Evolutionary conservation across 1,140 invertebrate species (phyloP).

Genomic region (Nebria ingens): DNA sequence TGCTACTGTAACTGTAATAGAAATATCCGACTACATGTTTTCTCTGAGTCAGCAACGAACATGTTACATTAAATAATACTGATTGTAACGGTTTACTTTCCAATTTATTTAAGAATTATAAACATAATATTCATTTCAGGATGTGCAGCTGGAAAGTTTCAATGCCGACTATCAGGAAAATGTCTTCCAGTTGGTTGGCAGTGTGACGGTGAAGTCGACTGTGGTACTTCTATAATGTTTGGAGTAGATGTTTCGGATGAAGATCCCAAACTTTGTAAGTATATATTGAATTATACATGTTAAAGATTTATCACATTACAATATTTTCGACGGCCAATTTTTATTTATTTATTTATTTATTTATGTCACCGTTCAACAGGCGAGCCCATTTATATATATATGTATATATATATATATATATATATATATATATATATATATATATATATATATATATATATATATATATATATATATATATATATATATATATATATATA

Average conservation of each 20-base stretch:
- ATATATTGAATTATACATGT: conserved; percentile 15
- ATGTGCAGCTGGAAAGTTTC: conserved; percentile 51
- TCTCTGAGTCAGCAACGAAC: too few species aligned
- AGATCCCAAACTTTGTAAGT: conserved; percentile 23
- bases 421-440: too few species aligned
- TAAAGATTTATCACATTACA: background rate
- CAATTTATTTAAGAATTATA: conserved; percentile 21
- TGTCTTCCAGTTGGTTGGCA: conserved; percentile 68
- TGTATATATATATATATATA: too few species aligned
- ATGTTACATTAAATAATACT: conserved; percentile 11
- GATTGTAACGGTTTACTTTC: conserved; percentile 17
- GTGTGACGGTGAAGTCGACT: conserved; percentile 70
- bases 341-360: conserved; percentile 1
- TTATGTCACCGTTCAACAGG: background rate
- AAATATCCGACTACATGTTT: too few species aligned
- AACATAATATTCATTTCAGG: conserved; percentile 34
- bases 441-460: too few species aligned
- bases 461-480: too few species aligned
- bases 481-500: too few species aligned
- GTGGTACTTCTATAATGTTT: conserved; percentile 49
- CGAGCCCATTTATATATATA: conserved; percentile 1
- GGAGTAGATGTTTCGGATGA: conserved; percentile 36
- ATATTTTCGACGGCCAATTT: conserved; percentile 2
- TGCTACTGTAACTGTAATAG: too few species aligned
- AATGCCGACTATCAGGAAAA: conserved; percentile 48